Base-by-base conservation (phyloP, 2,888 invertebrate genomes). In the Drosophila neutralis region DNA sequence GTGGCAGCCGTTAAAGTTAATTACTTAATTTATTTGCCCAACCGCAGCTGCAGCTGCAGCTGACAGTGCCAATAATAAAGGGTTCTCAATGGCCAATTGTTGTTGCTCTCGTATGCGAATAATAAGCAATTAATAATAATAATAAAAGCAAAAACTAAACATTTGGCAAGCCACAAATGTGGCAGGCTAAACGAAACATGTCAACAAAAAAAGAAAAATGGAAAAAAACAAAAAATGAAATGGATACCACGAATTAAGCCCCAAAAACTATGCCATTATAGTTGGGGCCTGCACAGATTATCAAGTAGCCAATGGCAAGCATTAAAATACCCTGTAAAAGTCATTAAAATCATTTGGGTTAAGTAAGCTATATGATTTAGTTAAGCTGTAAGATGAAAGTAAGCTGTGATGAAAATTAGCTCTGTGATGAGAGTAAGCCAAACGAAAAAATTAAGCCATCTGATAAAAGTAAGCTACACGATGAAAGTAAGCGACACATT, bases 71-170 rank as follows among this genome's bases (percentile, higher is more conserved):
- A 74, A 35, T 21, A 53, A 53, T 13, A n/a, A 73, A 78, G 75
- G 48, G 72, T 52, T 69, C 49, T 54, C 49, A 57, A 38, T 76
- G 63, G 58, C 29, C 64, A 40, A 33, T 38, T 31, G 49, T 29
- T 67, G 61, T 10, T 63, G 53, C 52, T 57, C 56, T 59, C 70
- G 69, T 66, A 80, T 80, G 79, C 59, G 76, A 75, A 82, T 78
- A 86, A 83, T 83, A 77, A 82, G 75, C 64, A 62, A 76, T 77
- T 79, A 82, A 80, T 83, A 77, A 80, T 74, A 82, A 76, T 83
- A 76, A 77, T 66, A 80, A 56, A 24, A 49, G 0, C 49, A 27
- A 48, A 24, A 27, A 73, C 78, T 74, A 76, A 74, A 73, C 70
- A 69, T 66, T 74, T 69, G 65, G 66, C 76, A 62, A 63, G 69